Base-by-base conservation (phyloP, 2,113 vertebrate genomes). In the Noturus placidus region DNA sequence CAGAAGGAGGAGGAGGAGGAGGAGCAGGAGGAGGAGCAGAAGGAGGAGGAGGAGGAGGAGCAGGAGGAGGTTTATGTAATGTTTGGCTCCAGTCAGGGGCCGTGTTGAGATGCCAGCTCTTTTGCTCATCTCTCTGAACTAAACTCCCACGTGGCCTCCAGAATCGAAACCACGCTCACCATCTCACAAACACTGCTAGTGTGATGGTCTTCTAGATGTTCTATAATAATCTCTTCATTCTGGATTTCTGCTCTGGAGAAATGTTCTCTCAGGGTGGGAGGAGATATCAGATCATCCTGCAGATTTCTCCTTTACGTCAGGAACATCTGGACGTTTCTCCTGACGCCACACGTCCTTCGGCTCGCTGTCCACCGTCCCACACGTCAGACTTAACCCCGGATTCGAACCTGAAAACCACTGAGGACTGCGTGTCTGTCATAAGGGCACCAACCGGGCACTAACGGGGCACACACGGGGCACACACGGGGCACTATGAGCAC, bases 21-120 rank as follows among this genome's bases (percentile, higher is more conserved):
- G n/a, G n/a, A n/a, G n/a, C n/a, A n/a, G n/a, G n/a, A n/a, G n/a
- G n/a, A n/a, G n/a, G n/a, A n/a, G n/a, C n/a, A n/a, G n/a, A n/a
- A n/a, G n/a, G n/a, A n/a, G n/a, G n/a, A n/a, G n/a, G n/a, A n/a
- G n/a, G n/a, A n/a, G n/a, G n/a, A n/a, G n/a, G n/a, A 81, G 57
- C 88, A 87, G 88, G 87, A 87, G 88, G 87, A 89, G 89, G 85
- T 89, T 93, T 90, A 87, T 92, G 90, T 92, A 88, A 92, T 87
- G 56, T 88, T 88, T 92, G 91, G 89, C 89, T 87, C 81, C 63
- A 33, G 84, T 74, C 27, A 69, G 85, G 88, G 88, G 59, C 84
- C 88, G 87, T 65, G 52, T 86, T 72, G 50, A 77, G 90, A 93
- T 91, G 92, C 91, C 91, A 90, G 84, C 50, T 56, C 35, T 57